Conservation (phyloP, 2,797 vertebrate genomes). For the Sitta carolinensis region DNA sequence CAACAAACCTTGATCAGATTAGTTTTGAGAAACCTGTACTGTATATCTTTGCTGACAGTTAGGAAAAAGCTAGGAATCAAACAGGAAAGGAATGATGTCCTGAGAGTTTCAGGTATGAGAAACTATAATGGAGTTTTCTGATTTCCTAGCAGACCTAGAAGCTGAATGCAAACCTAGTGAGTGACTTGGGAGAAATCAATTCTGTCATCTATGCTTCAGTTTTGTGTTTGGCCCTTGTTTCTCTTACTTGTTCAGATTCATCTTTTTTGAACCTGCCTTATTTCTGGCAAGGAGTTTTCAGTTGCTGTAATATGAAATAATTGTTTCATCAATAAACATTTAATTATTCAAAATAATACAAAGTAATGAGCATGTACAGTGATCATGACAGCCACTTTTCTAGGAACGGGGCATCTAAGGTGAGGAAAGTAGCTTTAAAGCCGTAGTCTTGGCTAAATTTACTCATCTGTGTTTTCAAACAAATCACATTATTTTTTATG, state of each 20-base stretch:
- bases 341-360: not conserved
- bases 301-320: not conserved
- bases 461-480: not conserved
- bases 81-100: not conserved
- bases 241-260: not conserved
- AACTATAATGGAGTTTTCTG: not conserved
- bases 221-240: not conserved
- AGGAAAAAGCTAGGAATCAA: not conserved
- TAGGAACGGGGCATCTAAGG: not conserved
- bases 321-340: not conserved
- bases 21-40: not conserved
- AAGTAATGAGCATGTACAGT: not conserved
- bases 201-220: fast-evolving
- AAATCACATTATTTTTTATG: not conserved
- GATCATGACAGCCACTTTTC: not conserved
- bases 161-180: not conserved
- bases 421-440: not conserved
- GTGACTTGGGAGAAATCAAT: not conserved
- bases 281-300: not conserved
- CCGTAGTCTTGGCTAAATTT: not conserved
- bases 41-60: not conserved
- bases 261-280: not conserved
- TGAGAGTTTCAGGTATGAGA: not conserved
- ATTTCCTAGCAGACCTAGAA: not conserved
- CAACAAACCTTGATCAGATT: not conserved